These are phyloP conservation scores for Drosophila putrida DNA, from an alignment of 2,888 invertebrate genomes.

Conservation along the genomic window DNA sequence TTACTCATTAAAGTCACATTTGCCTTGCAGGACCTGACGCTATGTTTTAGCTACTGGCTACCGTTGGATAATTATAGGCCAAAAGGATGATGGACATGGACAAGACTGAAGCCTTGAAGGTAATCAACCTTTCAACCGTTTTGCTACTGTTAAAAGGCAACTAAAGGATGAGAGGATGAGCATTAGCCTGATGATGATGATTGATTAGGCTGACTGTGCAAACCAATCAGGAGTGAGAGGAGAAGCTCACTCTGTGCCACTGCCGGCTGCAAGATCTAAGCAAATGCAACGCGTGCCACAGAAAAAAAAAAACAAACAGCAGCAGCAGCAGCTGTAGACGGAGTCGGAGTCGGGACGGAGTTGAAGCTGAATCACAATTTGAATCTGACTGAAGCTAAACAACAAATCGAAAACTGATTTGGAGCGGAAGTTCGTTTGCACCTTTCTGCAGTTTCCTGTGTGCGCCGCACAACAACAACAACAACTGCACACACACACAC, in stretches of 20 bases:
- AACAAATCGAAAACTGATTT: slow-evolving; percentile 81
- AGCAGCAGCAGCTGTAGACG: slow-evolving; percentile 33
- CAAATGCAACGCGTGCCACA: slow-evolving; percentile 66
- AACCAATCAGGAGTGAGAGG: slow-evolving; percentile 11
- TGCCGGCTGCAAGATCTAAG: slow-evolving; percentile 40
- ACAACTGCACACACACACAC: slow-evolving; percentile 22
- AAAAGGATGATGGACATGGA: slow-evolving; percentile 13
- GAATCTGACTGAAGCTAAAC: slow-evolving; percentile 38
- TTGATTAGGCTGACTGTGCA: slow-evolving; percentile 57
- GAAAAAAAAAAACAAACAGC: slow-evolving; percentile 23
- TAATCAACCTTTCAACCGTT: slow-evolving; percentile 74
- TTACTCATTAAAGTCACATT: slow-evolving; percentile 81
- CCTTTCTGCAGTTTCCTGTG: slow-evolving; percentile 82
- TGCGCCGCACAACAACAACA: slow-evolving; percentile 29
- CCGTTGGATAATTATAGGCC: slow-evolving; percentile 54
- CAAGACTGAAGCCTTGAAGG: slow-evolving; percentile 44
- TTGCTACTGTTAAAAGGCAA: slow-evolving; percentile 46
- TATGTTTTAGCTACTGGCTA: slow-evolving; percentile 1
- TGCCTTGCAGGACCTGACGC: slow-evolving; percentile 43
- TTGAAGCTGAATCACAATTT: not conserved
- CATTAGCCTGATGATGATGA: slow-evolving; percentile 65
- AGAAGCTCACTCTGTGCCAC: too few species aligned
- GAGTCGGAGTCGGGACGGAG: slow-evolving; percentile 1
- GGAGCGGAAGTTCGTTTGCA: slow-evolving; percentile 84
- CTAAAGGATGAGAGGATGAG: too few species aligned